Conservation (phyloP, 2,888 invertebrate species). For the Agonum fuliginosum region DNA sequence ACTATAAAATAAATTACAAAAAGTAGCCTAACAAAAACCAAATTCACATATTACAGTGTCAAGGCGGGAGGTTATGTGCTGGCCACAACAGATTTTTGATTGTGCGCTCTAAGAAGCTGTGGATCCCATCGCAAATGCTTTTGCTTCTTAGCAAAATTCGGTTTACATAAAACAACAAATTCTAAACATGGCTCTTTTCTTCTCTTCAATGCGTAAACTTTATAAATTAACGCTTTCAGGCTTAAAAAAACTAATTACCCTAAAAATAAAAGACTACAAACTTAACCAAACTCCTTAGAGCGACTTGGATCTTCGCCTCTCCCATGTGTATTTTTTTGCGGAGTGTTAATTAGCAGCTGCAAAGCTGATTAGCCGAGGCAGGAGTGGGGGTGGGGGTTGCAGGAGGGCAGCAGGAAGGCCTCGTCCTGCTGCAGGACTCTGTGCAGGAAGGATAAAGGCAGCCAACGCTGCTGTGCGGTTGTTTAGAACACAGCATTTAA, state of each 20-base stretch:
- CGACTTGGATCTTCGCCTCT: not conserved
- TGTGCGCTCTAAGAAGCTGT: too few relatives aligned
- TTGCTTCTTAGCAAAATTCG: too few relatives aligned
- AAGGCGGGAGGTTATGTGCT: too few relatives aligned
- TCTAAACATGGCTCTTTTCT: too few relatives aligned
- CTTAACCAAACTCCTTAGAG: not conserved
- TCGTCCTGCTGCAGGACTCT: not conserved
- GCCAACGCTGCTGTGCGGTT: slow-evolving; percentile 64
- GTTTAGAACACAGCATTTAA: slow-evolving; percentile 67
- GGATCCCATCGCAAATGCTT: too few relatives aligned
- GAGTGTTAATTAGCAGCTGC: not conserved
- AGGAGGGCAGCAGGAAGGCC: not conserved
- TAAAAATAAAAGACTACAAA: not conserved
- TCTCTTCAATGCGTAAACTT: not conserved
- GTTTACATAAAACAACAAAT: too few relatives aligned
- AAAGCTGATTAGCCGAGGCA: not conserved
- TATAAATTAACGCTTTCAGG: not conserved
- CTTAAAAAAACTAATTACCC: not conserved
- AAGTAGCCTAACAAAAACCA: too few relatives aligned
- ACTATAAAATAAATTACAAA: too few relatives aligned
- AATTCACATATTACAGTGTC: too few relatives aligned
- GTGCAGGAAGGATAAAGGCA: slow-evolving; percentile 9
- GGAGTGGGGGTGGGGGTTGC: not conserved
- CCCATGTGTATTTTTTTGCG: not conserved
- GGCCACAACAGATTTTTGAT: too few relatives aligned